Evolutionary conservation across 2,888 invertebrate species (phyloP).

Genomic region (Octodonta nipae): DNA sequence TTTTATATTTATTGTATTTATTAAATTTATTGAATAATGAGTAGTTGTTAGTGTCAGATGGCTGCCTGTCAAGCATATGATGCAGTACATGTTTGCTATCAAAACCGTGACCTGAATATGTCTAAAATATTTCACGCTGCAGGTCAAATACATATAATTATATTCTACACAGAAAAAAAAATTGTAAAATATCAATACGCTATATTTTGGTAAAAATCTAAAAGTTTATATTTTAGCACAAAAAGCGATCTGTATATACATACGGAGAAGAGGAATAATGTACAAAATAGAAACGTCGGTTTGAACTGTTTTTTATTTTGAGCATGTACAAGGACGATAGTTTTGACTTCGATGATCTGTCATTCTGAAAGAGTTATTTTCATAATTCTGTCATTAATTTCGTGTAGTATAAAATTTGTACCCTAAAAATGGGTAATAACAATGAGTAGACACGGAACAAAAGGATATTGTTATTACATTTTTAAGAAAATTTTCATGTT

Average conservation of each 20-base stretch:
- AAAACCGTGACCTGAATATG: too few species aligned
- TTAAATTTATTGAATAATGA: too few species aligned
- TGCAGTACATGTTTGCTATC: too few species aligned
- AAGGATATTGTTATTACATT: slow-evolving; percentile 5
- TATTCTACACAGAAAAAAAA: slow-evolving; percentile 27
- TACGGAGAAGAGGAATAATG: slow-evolving; percentile 24
- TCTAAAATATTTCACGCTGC: too few species aligned
- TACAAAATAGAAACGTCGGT: slow-evolving; percentile 29
- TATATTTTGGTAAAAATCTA: slow-evolving; percentile 33
- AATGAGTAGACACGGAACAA: neutral
- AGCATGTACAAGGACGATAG: slow-evolving; percentile 10
- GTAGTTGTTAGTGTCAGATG: too few species aligned
- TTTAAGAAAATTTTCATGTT: slow-evolving; percentile 20
- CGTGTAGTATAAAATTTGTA: slow-evolving; percentile 27
- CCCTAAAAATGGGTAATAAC: slow-evolving; percentile 1
- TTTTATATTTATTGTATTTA: too few species aligned
- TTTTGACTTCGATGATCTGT: slow-evolving; percentile 11
- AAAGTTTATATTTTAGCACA: slow-evolving; percentile 33
- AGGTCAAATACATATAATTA: slow-evolving; percentile 31
- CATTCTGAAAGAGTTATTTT: slow-evolving; percentile 8
- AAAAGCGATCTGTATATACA: slow-evolving; percentile 24
- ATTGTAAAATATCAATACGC: slow-evolving; percentile 28
- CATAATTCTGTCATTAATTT: slow-evolving; percentile 17
- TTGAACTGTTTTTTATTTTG: slow-evolving; percentile 20
- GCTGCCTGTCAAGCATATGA: too few species aligned